phyloP scores from a whole-genome alignment of 2,113 vertebrate genomes.

The Apistogramma diplotaenia region DNA sequence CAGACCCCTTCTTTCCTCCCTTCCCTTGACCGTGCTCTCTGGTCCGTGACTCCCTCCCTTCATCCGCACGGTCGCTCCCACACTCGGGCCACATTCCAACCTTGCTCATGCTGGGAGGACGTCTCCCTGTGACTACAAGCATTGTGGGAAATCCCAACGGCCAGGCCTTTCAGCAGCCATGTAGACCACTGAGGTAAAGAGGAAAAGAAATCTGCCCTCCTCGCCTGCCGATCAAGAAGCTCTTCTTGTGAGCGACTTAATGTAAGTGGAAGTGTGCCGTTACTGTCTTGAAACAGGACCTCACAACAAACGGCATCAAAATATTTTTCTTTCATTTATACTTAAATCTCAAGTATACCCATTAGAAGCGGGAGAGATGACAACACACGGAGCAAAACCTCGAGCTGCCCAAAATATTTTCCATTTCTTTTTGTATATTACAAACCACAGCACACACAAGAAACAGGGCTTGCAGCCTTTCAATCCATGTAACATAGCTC shows the following conservation, averaged over 20 bases:
- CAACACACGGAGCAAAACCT: neutral
- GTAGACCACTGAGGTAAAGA: conserved; percentile 31
- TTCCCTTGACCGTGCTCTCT: conserved; percentile 63
- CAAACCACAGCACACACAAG: conserved; percentile 1
- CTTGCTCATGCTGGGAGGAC: conserved; percentile 71
- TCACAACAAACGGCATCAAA: neutral
- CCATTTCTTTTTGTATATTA: conserved; percentile 8
- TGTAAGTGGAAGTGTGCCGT: neutral
- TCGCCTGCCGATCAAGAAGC: neutral
- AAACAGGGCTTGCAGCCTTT: conserved; percentile 13
- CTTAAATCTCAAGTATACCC: neutral
- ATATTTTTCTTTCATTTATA: no score
- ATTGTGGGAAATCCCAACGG: conserved; percentile 73
- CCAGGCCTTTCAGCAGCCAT: conserved; percentile 33
- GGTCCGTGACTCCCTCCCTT: conserved; percentile 68
- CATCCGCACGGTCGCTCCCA: conserved; percentile 64
- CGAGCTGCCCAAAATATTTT: neutral
- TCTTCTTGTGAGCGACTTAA: neutral
- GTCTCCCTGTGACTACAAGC: conserved; percentile 71
- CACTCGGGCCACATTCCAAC: conserved; percentile 72
- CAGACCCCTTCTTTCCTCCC: conserved; percentile 47
- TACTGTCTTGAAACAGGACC: neutral
- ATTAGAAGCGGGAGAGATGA: neutral
- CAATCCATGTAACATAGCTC: conserved; percentile 14
- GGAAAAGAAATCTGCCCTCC: conserved; percentile 7